Base-by-base conservation (phyloP, 2,113 vertebrate genomes). In the Istiophorus platypterus region DNA sequence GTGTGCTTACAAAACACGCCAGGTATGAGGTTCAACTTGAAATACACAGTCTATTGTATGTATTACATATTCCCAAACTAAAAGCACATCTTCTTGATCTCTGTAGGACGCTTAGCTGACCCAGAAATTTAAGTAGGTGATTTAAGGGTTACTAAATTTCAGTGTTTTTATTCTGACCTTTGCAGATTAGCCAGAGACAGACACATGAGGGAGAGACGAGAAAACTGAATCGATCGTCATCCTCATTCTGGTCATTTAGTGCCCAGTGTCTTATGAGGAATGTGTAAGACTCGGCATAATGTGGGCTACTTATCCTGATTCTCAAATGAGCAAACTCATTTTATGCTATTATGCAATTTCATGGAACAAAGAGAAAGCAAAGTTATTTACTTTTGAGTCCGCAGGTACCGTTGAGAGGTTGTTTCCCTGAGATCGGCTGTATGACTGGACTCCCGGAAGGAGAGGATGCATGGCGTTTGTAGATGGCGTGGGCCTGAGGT, bases 401-500 rank as follows among this genome's bases (percentile, higher is more conserved):
- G 66, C 95, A 94, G 63, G 90, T 92, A n/a, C 81, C 77, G 14
- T 90, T 87, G 52, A 24, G 26, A 65, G 49, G 6, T 22, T 61
- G 80, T 64, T 79, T 86, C 65, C 89, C 89, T 58, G 92, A 91
- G 63, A 92, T 85, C 57, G 88, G 63, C 61, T 80, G 86, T 7
- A 67, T 18, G 6, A 10, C 20, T 27, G 82, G 86, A 3, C 64
- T 81, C 70, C 62, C 18, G 9, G 1, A 1, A 7, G 87, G 34
- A 0, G 90, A 24, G 0, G 90, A 56, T 0, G 29, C 76, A 1
- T 97, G 96, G 37, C 95, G 96, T 80, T 95, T 97, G 86, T 97
- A 99, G 39, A 99, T 92, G 89, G 96, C 93, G 5, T 99, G 98
- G 20, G 97, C 95, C 80, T 96, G 97, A 0, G 95, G 93, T 0